Base-by-base conservation (phyloP, 2,113 vertebrate genomes). In the Tragelaphus buxtoni region DNA sequence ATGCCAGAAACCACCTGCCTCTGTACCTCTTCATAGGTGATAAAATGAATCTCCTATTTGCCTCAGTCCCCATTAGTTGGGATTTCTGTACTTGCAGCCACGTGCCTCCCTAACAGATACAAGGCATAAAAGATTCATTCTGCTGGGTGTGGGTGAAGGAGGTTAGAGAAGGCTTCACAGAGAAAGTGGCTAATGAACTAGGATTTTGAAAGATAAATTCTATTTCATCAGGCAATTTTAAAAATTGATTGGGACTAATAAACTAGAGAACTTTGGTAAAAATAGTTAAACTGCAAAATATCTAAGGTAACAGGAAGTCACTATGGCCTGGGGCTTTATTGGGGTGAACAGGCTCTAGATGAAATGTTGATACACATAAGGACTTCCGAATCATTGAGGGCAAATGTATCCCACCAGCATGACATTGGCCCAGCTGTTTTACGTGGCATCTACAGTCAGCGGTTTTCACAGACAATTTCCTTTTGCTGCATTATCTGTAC, bases 381-480 rank as follows among this genome's bases (percentile, higher is more conserved):
- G 39, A 51, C 81, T 97, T 90, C 72, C 51, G 24, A 91, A 77
- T 60, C 7, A 2, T 77, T 81, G 35, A 76, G 55, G 81, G 55
- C 76, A 87, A 95, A 95, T 49, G 55, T 35, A 35, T 88, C 13
- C 83, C 72, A 96, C 92, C 3, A 14, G 94, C 18, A n/a, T 3
- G 6, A 91, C 30, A 49, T 47, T 79, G 89, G 83, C 92, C 55
- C 80, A 7, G 47, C 79, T 85, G 89, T 87, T 97, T 81, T 77
- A 91, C 79, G 88, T 81, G 79, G 94, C 35, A 28, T 83, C 45
- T 58, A 53, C 32, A 90, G 92, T 95, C 94, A 93, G 88, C 5
- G 7, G 87, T 96, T 97, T 96, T 96, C 91, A 94, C 86, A 95
- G 95, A 83, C 82, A 91, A 94, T 90, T 97, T 97, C 96, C 42